Base-by-base conservation (phyloP, 2,113 vertebrate species). In the Seriola quinqueradiata region DNA sequence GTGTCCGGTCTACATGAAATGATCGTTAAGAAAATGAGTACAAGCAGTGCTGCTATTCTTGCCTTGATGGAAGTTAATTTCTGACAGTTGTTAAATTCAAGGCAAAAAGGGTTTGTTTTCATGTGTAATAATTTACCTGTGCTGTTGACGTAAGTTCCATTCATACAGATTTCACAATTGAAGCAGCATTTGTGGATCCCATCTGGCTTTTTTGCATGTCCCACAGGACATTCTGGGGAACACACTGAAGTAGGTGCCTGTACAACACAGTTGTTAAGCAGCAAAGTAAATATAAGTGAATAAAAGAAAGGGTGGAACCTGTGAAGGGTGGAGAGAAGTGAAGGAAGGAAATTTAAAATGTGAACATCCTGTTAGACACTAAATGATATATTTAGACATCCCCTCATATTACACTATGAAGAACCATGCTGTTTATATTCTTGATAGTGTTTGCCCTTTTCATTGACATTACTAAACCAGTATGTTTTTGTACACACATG, bases 111-210 rank as follows among this genome's bases (percentile, higher is more conserved):
- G 36, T 8, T 38, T 28, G 25, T 28, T 77, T 60, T 46, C 36
- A 4, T 48, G 17, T 34, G 21, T 48, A 0, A 14, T 48, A 9
- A 74, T 73, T 61, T 91, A 97, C 95, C 95, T 0, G 95, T 96
- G 40, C 0, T 87, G 89, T 96, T 97, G 58, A 96, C 71, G 69
- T 96, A 97, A 61, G 95, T 97, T 74, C 94, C 94, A 0, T 86
- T 21, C 0, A 84, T 86, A 79, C 97, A 97, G 48, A 92, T 70
- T 36, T 89, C 23, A 1, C 96, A 97, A 4, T 67, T 71, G 21
- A 98, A 98, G 82, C 96, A 97, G 67, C 96, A 97, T 2, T 63
- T 84, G 65, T 96, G 90, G 25, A 17, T 70, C 36, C 85, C 94
- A 19, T 23, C 11, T 48, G 32, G 48, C 1, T 14, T 76, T 79